phyloP scores from a whole-genome alignment of 2,797 vertebrate genomes.

The Lepilemur ruficaudatus region DNA sequence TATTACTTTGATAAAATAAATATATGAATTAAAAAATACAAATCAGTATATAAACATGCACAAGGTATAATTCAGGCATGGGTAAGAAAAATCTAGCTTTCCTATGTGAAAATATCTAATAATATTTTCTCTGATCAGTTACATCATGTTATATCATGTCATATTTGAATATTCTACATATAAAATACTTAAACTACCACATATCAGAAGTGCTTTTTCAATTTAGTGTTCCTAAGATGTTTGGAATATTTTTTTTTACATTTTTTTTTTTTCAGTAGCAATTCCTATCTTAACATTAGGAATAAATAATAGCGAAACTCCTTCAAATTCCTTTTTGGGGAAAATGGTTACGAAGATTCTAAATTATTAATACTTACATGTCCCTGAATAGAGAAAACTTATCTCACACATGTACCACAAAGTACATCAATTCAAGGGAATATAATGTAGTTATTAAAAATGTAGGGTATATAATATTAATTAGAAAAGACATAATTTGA shows the following conservation, averaged over 20 bases:
- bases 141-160: not conserved
- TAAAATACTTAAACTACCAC: not conserved
- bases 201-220: not conserved
- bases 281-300: not conserved
- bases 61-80: not conserved
- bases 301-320: not conserved
- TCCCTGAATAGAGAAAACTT: not conserved
- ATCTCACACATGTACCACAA: not conserved
- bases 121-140: not conserved
- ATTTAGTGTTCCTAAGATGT: not conserved
- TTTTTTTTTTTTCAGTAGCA: not conserved
- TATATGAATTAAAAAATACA: not conserved
- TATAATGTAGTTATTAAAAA: not conserved
- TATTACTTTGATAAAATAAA: slow-evolving; percentile 30
- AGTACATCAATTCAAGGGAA: not conserved
- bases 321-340: not conserved
- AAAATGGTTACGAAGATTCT: not conserved
- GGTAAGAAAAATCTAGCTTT: not conserved
- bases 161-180: not conserved
- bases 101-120: not conserved
- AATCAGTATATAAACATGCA: not conserved
- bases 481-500: not conserved
- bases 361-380: not conserved
- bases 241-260: not conserved
- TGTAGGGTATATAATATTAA: not conserved